Conservation (phyloP, 2,797 vertebrate species). For the Psittacula echo region DNA sequence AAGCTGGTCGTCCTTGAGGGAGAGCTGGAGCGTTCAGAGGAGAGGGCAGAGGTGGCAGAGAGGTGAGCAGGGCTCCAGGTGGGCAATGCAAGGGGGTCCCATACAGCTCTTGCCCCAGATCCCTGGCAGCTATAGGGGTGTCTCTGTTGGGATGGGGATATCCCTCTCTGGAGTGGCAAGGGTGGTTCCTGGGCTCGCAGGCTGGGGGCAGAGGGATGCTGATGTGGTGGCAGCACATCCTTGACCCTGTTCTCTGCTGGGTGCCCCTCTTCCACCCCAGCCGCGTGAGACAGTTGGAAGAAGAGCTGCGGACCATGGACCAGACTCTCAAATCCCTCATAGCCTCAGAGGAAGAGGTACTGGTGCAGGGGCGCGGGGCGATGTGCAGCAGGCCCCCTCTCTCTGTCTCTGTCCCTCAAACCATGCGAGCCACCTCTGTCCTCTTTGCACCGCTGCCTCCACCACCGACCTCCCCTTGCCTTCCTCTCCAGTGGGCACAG, state of each 20-base stretch:
- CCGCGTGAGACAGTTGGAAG: constrained; percentile 91
- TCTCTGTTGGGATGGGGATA: neutral
- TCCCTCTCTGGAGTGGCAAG: neutral
- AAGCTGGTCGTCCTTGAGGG: constrained; percentile 97
- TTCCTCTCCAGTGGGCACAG: neutral
- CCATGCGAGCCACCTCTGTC: neutral
- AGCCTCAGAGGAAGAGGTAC: constrained; percentile 98
- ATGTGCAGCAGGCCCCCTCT: constrained; percentile 29
- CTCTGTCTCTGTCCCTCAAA: neutral
- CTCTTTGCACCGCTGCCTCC: neutral
- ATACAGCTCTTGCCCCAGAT: neutral
- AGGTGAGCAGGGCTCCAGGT: constrained; percentile 75
- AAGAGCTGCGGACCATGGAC: constrained; percentile 95
- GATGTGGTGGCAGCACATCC: accelerated
- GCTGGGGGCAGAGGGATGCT: neutral
- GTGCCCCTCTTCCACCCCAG: constrained; percentile 78
- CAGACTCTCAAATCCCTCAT: constrained; percentile 96
- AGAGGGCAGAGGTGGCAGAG: constrained; percentile 95
- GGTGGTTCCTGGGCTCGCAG: neutral
- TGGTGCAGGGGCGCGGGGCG: constrained; percentile 31
- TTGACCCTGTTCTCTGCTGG: constrained; percentile 67
- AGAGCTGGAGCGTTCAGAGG: constrained; percentile 95
- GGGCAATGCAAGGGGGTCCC: accelerated
- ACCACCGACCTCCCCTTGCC: accelerated
- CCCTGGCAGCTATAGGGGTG: accelerated